Evolutionary conservation across 2,113 vertebrate species (phyloP), one percentile per base, ranked within the genome.

Genomic region (Heterotilapia buettikoferi): DNA sequence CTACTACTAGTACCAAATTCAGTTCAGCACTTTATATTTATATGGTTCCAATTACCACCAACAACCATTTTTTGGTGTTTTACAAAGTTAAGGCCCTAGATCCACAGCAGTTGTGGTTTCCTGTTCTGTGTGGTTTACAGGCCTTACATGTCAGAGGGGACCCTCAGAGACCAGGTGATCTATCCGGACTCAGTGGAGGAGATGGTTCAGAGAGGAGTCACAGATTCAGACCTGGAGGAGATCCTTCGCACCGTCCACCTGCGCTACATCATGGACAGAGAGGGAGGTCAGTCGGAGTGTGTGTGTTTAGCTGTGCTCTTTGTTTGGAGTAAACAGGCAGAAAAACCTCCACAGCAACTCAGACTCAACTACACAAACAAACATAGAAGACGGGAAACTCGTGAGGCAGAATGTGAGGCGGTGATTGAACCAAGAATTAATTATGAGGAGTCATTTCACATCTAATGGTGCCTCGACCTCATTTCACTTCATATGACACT

Each of bases 91-190:
- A 38, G 68, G 14, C 40, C 68, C 1, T 47, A 40, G 47, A 83
- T 19, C 7, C 0, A 0, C 95, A 98, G 16, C 96, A 99, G 99
- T 99, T 98, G 98, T 94, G 24, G 57, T 26, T 19, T 83, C 18
- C 31, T 54, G 59, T 36, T 59, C 31, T 80, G 21, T 83, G 10
- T 53, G 1, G 16, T 73, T 88, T 80, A 11, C 92, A 99, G 98
- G 88, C 99, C 98, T n/a, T 99, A 99, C 85, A 99, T 99, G 99
- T 99, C 99, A 13, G 97, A 99, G 88, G 99, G 99, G 90, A 98
- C 98, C 0, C 96, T 99, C 29, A 96, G 98, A 9, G 98, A 99
- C 93, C 99, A 99, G 96, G 98, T 99, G 38, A 99, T 99, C 92
- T 99, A 99, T 85, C 98, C 99, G 1, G 98, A 99, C 92, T 98